A percentile compares a stretch with the other conserved stretches of the same genome.
Conservation (phyloP, 2,113 vertebrate species). For the Pseudorasbora parva region DNA sequence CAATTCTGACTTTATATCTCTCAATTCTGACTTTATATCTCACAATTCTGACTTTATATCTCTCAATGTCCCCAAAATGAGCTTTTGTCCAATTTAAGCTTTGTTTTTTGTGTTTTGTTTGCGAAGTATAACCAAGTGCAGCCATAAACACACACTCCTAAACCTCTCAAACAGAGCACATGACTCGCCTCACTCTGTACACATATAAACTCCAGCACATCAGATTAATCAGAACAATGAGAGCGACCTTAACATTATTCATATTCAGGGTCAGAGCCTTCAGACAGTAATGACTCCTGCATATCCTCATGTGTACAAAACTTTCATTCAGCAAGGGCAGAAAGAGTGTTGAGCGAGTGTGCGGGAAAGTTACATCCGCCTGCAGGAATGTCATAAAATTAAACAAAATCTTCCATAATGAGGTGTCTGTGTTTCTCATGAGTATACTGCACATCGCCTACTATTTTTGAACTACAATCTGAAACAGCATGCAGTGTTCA, state of each 20-base stretch:
- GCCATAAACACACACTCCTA: neutral
- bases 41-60: neutral
- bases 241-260: neutral
- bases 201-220: neutral
- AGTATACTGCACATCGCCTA: neutral
- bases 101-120: neutral
- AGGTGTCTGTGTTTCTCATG: neutral
- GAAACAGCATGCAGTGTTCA: neutral
- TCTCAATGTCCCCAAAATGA: neutral
- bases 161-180: neutral
- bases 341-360: neutral
- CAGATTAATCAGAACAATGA: slow-evolving; percentile 24
- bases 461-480: neutral
- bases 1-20: too few relatives aligned
- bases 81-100: neutral
- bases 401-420: neutral
- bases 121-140: neutral
- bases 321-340: neutral
- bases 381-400: neutral
- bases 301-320: slow-evolving; percentile 1
- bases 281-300: neutral
- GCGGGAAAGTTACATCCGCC: neutral
- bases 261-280: neutral
- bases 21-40: too few relatives aligned
- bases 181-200: neutral